Evolutionary conservation across 2,888 invertebrate genomes (phyloP).

Genomic region (Mesodorylaimus sp.): DNA sequence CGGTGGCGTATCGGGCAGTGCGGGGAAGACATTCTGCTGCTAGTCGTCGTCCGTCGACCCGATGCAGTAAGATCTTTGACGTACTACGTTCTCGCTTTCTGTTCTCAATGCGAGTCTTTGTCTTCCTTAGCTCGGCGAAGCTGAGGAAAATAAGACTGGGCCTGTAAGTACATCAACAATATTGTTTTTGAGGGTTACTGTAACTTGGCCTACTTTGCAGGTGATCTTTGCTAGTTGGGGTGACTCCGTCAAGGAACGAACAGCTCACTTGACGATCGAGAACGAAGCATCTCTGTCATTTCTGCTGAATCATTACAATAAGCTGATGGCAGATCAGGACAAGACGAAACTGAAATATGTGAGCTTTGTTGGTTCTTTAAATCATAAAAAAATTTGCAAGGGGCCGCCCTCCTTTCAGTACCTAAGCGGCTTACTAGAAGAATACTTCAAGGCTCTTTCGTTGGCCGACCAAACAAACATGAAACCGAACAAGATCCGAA

Average conservation of each 20-base stretch:
- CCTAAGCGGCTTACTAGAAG: too few species aligned
- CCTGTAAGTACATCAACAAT: background rate
- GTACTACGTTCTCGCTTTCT: too few species aligned
- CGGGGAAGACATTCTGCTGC: slow-evolving; percentile 17
- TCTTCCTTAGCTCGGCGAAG: too few species aligned
- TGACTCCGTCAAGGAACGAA: background rate
- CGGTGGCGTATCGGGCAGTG: slow-evolving; percentile 15
- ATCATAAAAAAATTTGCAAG: too few species aligned
- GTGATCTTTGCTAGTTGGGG: slow-evolving; percentile 4
- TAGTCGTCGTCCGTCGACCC: slow-evolving; percentile 14
- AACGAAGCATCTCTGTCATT: too few species aligned
- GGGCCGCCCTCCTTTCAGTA: too few species aligned
- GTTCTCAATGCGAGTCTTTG: too few species aligned
- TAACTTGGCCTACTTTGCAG: background rate
- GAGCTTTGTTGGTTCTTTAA: too few species aligned
- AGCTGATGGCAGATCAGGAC: too few species aligned
- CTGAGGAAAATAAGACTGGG: background rate
- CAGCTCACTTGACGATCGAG: background rate
- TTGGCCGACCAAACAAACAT: slow-evolving; percentile 3
- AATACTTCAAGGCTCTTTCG: too few species aligned
- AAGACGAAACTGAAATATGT: too few species aligned
- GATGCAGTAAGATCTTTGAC: background rate
- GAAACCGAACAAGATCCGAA: background rate
- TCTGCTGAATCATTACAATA: too few species aligned
- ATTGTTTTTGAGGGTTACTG: background rate